Evolutionary conservation across 2,113 vertebrate species (phyloP), one percentile per base, ranked within the genome.

Genomic region (Gadus chalcogrammus): DNA sequence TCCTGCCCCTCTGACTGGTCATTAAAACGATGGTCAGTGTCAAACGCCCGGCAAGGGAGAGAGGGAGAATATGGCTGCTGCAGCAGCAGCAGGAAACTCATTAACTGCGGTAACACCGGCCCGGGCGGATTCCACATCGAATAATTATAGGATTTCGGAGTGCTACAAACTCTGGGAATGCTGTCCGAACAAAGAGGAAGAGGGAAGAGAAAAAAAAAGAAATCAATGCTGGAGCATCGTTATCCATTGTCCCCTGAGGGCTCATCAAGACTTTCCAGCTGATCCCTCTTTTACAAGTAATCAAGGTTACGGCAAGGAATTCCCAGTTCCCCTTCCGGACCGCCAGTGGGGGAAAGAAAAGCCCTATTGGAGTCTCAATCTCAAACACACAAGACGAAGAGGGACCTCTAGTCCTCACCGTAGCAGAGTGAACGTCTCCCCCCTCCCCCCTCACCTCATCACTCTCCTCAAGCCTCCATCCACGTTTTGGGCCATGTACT

Each of bases 171-270:
- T 56, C 83, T 69, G 75, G 83, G 84, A 87, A 83, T 79, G 66
- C 73, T 65, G 18, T 68, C 61, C 4, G 27, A 70, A 35, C 31
- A 88, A 71, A 73, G 18, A 52, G 59, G 70, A 13, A 53, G 53
- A 27, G 69, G 53, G 53, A 38, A 20, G 38, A 69, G 6, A 35
- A 4, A 35, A 35, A 35, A 35, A 35, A 4, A 35, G 31, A 82
- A 88, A 87, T 87, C 80, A 67, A 87, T 89, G 69, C 61, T 71
- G 79, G 20, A 75, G 75, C 79, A 80, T 75, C 82, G 77, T 78
- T 52, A 79, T 84, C 70, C 70, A 69, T 18, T 1, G 58, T 83
- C 89, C 77, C 85, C 22, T 22, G 82, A 79, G 81, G 73, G 63
- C 80, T 77, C 81, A 90, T 87, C 85, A 83, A 79, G 82, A n/a